Evolutionary conservation across 1,140 invertebrate genomes (phyloP).

Genomic region (Solenopsis fugax): DNA sequence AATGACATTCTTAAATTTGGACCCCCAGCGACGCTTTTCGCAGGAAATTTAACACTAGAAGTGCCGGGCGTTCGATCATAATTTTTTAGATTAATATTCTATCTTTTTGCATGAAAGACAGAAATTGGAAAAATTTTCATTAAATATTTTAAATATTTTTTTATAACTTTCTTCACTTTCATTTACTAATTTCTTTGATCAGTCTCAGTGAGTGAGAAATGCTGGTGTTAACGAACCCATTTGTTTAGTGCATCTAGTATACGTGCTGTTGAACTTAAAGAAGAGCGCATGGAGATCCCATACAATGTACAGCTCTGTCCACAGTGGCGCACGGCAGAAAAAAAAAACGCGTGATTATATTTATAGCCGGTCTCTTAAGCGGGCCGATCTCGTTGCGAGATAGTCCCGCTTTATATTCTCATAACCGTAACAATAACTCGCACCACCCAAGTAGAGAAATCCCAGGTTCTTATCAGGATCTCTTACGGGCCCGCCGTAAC

Average conservation of each 20-base stretch:
- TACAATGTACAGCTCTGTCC: background rate
- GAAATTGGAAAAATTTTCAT: no score
- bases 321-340: background rate
- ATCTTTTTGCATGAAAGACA: no score
- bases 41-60: no score
- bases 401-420: constrained; percentile 58
- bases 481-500: constrained; percentile 48
- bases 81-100: no score
- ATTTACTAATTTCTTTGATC: no score
- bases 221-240: background rate
- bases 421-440: constrained; percentile 62
- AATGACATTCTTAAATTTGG: background rate
- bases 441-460: constrained; percentile 61
- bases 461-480: constrained; percentile 52
- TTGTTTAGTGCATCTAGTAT: background rate
- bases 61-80: no score
- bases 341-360: constrained; percentile 48
- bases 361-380: constrained; percentile 45
- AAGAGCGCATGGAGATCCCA: constrained; percentile 3
- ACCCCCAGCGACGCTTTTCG: background rate
- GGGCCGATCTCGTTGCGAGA: constrained; percentile 42
- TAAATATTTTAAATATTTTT: no score
- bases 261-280: background rate
- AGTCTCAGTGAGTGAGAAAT: no score
- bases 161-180: no score